Evolutionary conservation across 2,113 vertebrate genomes (phyloP).

Genomic region (Pantherophis guttatus): DNA sequence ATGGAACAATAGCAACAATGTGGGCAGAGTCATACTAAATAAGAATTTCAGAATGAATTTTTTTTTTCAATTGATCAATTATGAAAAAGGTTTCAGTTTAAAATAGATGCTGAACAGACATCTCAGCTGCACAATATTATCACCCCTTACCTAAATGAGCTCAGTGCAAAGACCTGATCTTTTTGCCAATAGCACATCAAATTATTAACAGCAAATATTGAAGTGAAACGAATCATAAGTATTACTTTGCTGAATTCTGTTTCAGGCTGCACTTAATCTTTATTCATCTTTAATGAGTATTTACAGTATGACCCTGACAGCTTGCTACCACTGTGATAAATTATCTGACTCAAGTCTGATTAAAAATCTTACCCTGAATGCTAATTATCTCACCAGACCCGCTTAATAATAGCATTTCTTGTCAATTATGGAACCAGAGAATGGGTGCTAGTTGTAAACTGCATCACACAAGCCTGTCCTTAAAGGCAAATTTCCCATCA

Average conservation of each 20-base stretch:
- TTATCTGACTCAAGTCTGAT: slow-evolving; percentile 80
- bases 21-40: slow-evolving; percentile 54
- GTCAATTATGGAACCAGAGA: slow-evolving; percentile 79
- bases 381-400: slow-evolving; percentile 81
- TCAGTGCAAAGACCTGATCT: slow-evolving; percentile 63
- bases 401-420: slow-evolving; percentile 77
- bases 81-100: slow-evolving; percentile 52
- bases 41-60: slow-evolving; percentile 65
- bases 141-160: slow-evolving; percentile 58
- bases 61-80: slow-evolving; percentile 57
- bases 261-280: slow-evolving; percentile 77
- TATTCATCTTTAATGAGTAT: slow-evolving; percentile 84
- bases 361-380: slow-evolving; percentile 79
- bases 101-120: slow-evolving; percentile 42
- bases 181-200: slow-evolving; percentile 71
- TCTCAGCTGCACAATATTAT: slow-evolving; percentile 28
- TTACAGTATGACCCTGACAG: slow-evolving; percentile 82
- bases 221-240: slow-evolving; percentile 70
- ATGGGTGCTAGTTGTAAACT: slow-evolving; percentile 73
- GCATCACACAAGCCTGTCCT: slow-evolving; percentile 48
- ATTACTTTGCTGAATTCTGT: slow-evolving; percentile 71
- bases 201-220: slow-evolving; percentile 71
- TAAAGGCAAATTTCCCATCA: slow-evolving; percentile 69
- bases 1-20: slow-evolving; percentile 35
- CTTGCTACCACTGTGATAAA: slow-evolving; percentile 82